A percentile compares a stretch with the other conserved stretches of the same genome.
Evolutionary conservation across 2,797 vertebrate species (phyloP).

Genomic region (Peromyscus eremicus): DNA sequence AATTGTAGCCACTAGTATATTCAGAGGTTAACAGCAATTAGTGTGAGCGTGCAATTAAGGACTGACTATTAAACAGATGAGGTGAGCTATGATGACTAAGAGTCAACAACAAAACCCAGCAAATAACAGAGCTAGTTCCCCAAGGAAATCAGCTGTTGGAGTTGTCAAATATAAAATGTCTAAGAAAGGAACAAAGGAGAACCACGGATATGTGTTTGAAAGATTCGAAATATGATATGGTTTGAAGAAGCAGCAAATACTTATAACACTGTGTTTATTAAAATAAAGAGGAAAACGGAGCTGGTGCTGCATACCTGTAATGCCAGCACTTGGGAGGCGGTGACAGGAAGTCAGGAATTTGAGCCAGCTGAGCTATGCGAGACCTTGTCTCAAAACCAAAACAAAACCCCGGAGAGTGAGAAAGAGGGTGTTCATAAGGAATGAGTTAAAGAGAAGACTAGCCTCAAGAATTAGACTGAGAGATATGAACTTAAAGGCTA

Average conservation of each 20-base stretch:
- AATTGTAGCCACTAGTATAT: slow-evolving; percentile 25
- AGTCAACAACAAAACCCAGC: background rate
- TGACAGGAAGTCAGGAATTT: background rate
- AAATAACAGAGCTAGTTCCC: background rate
- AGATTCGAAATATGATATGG: background rate
- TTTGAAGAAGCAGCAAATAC: slow-evolving; percentile 43
- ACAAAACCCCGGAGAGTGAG: background rate
- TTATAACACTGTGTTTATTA: background rate
- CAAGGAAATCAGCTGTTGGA: background rate
- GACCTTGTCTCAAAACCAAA: background rate
- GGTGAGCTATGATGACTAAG: background rate
- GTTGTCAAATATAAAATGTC: slow-evolving; percentile 51
- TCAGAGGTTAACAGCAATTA: slow-evolving; percentile 18
- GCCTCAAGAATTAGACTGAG: background rate
- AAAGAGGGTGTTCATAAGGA: background rate
- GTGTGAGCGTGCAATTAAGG: background rate
- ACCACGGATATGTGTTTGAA: background rate
- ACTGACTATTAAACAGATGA: slow-evolving; percentile 25
- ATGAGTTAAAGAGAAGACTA: slow-evolving; percentile 25
- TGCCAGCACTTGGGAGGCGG: background rate
- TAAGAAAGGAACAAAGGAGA: slow-evolving; percentile 31
- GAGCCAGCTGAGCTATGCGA: background rate
- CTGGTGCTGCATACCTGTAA: background rate
- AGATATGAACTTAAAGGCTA: background rate
- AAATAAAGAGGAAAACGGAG: background rate